phyloP scores from a whole-genome alignment of 2,797 vertebrate genomes.

The Sebastes nivosus region DNA sequence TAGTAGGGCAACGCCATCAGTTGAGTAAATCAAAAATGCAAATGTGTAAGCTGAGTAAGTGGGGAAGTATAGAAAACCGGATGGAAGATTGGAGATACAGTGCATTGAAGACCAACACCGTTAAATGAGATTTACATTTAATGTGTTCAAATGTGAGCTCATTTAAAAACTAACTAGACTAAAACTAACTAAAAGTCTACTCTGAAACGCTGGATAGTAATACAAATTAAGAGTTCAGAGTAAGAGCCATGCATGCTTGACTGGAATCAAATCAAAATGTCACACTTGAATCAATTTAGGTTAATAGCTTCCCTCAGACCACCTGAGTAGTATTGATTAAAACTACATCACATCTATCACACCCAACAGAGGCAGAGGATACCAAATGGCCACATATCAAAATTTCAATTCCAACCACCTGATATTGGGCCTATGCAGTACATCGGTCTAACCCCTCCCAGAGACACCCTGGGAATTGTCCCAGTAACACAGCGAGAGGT shows the following conservation, averaged over 20 bases:
- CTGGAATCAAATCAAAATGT: slow-evolving; percentile 58
- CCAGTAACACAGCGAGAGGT: slow-evolving; percentile 79
- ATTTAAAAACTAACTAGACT: neutral
- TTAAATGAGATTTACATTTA: neutral
- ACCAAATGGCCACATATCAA: slow-evolving; percentile 13
- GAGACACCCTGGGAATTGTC: slow-evolving; percentile 74
- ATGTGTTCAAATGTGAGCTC: neutral
- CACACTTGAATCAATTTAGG: slow-evolving; percentile 49
- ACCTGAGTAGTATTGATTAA: slow-evolving; percentile 55
- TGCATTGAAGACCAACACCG: neutral
- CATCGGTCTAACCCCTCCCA: neutral
- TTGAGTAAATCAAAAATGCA: neutral
- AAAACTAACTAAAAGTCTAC: neutral
- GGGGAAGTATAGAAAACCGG: neutral
- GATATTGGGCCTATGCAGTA: neutral
- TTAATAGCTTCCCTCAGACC: slow-evolving; percentile 41
- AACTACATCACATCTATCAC: slow-evolving; percentile 38
- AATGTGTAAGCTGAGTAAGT: neutral
- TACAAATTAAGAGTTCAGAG: slow-evolving; percentile 19
- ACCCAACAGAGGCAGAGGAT: slow-evolving; percentile 6
- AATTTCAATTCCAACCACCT: slow-evolving; percentile 6
- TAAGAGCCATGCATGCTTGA: slow-evolving; percentile 17
- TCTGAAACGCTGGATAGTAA: neutral
- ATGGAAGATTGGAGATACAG: neutral
- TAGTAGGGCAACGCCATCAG: neutral